These are phyloP conservation scores for Drosophila mauritiana DNA, from an alignment of 1,140 invertebrate genomes.

Conservation along the genomic window DNA sequence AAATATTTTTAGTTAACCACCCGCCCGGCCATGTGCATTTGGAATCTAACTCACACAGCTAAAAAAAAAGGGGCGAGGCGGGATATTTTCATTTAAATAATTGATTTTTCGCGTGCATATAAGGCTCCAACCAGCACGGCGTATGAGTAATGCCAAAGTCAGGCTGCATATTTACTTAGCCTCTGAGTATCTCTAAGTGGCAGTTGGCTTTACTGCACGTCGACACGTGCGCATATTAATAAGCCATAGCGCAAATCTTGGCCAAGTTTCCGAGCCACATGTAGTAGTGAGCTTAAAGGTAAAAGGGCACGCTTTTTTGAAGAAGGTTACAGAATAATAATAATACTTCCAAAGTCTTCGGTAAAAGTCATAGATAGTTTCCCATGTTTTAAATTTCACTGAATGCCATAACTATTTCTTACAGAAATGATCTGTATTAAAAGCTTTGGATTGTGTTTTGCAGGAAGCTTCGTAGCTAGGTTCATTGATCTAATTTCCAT, in stretches of 20 bases:
- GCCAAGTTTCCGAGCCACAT: conserved; percentile 22
- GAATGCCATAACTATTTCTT: too few species aligned
- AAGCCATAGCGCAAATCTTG: conserved; percentile 60
- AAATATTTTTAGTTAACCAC: conserved; percentile 70
- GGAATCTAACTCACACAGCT: conserved; percentile 34
- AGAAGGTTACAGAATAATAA: too few species aligned
- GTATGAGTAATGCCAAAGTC: conserved; percentile 61
- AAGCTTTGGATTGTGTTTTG: too few species aligned
- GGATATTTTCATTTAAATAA: conserved; percentile 79
- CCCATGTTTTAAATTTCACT: too few species aligned
- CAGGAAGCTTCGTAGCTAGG: not conserved
- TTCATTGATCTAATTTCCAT: conserved; percentile 16
- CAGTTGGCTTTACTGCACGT: conserved; percentile 71
- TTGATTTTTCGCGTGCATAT: conserved; percentile 80
- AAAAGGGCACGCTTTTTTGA: not conserved
- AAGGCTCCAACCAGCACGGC: conserved; percentile 24
- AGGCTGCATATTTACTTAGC: conserved; percentile 54
- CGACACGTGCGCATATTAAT: conserved; percentile 78
- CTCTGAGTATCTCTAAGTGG: conserved; percentile 65
- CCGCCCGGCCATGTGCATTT: conserved; percentile 58
- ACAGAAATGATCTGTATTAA: too few species aligned
- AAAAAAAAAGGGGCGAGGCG: not conserved
- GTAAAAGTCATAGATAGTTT: too few species aligned
- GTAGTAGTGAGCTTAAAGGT: not conserved
- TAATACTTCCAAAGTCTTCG: too few species aligned